Conservation (phyloP, 2,888 invertebrate genomes). For the Callimorpha dominula region DNA sequence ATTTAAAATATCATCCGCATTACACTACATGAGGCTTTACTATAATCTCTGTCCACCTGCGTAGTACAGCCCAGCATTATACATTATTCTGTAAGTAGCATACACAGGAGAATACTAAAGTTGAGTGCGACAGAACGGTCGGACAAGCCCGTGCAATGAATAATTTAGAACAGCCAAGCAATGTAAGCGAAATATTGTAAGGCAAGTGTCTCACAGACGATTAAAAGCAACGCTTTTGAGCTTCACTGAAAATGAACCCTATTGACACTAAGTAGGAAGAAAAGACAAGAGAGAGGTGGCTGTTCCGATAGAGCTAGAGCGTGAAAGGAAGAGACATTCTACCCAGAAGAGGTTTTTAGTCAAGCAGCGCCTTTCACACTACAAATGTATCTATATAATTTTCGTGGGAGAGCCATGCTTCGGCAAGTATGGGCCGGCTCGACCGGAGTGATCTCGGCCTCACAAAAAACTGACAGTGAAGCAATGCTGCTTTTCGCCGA, state of each 20-base stretch:
- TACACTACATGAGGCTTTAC: neutral
- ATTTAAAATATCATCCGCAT: conserved; percentile 18
- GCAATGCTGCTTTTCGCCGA: no score
- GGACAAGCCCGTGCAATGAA: conserved; percentile 57
- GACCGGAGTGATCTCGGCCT: no score
- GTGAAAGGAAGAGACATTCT: neutral
- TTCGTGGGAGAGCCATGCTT: no score
- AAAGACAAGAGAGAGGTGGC: neutral
- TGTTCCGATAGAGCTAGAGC: neutral
- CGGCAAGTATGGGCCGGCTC: no score
- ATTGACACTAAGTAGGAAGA: conserved; percentile 29
- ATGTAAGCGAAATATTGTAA: conserved; percentile 51
- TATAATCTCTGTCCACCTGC: conserved; percentile 11
- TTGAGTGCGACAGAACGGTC: conserved; percentile 61
- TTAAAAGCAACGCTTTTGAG: conserved; percentile 23
- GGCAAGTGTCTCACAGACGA: conserved; percentile 26
- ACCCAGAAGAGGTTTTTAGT: neutral
- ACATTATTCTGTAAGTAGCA: conserved; percentile 72
- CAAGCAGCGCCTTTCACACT: no score
- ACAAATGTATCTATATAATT: no score
- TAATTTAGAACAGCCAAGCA: conserved; percentile 59
- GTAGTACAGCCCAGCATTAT: conserved; percentile 50
- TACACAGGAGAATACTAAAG: conserved; percentile 66
- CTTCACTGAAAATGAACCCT: conserved; percentile 10
- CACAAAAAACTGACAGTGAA: no score